A percentile compares a stretch with the other conserved stretches of the same genome.
phyloP scores from a whole-genome alignment of 2,113 vertebrate species.

The Trinectes maculatus region DNA sequence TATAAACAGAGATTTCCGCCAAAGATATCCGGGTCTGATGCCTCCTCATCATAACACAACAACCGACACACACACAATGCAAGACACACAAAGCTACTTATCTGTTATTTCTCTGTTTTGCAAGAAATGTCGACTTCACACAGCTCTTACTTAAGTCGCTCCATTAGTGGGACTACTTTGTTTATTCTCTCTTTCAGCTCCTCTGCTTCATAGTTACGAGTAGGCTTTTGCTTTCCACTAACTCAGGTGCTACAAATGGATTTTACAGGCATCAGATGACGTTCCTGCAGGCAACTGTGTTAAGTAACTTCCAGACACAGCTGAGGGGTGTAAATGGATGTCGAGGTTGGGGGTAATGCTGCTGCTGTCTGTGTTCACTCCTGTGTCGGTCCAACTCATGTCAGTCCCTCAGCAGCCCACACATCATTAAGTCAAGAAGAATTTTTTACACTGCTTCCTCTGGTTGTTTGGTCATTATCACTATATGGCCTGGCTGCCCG shows the following conservation, averaged over 20 bases:
- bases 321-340: constrained; percentile 36
- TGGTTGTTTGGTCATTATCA: constrained; percentile 41
- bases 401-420: constrained; percentile 40
- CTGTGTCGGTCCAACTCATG: constrained; percentile 40
- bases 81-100: no score
- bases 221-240: neutral
- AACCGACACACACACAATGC: no score
- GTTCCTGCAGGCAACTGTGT: constrained; percentile 26
- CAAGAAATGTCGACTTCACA: no score
- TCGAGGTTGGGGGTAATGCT: constrained; percentile 5
- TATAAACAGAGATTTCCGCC: no score
- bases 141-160: no score
- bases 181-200: no score
- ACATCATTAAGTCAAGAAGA: constrained; percentile 48
- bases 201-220: no score
- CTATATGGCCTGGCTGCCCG: constrained; percentile 22
- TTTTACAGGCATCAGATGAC: constrained; percentile 25
- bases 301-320: constrained; percentile 35
- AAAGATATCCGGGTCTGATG: no score
- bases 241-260: constrained; percentile 22
- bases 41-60: no score
- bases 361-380: constrained; percentile 22
- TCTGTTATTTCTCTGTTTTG: no score
- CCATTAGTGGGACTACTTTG: no score
- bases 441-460: constrained; percentile 17